Base-by-base conservation (phyloP, 1,140 invertebrate genomes). In the Heliconius eleuchia region DNA sequence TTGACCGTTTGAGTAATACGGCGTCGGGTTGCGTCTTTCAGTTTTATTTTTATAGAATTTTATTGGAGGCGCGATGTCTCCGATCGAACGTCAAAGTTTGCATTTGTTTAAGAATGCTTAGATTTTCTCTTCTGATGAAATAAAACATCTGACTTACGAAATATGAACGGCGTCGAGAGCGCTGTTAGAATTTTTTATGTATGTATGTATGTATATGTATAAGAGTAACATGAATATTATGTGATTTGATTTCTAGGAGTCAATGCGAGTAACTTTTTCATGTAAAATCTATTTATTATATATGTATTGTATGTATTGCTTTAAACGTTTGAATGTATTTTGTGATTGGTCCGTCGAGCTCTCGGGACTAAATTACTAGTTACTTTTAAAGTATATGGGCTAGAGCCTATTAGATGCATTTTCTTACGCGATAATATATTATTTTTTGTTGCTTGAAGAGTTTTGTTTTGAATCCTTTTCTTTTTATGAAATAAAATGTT, bases 61-160 rank as follows among this genome's bases (percentile, higher is more conserved):
- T 87, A 89, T 89, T 88, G 85, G 87, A 83, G 86, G 81, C 81
- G 76, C 50, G 34, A 72, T 30, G 81, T 78, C 87, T 80, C 84
- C 83, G 84, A 87, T 90, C 79, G 85, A 80, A 86, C 77, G 84
- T 85, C 86, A 83, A 84, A 78, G 84, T 84, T 85, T 89, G 90
- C 89, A 92, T 92, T 92, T 92, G 90, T 92, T 92, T 91, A 92
- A 92, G 84, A 92, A 92, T 92, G 91, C 89, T 87, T 86, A 89
- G 83, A 88, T 82, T 80, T 86, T 86, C 89, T 91, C 81, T 82
- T 87, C 89, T 85, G 79, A 66, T 23, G 16, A 27, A 66, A 66
- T 5, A 85, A 87, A 85, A 86, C 80, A 82, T 86, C 76, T 82
- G 60, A 83, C 77, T 39, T 82, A 85, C 79, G 79, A 84, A 23